These are phyloP conservation scores for Macquaria ambigua DNA, from an alignment of 2,113 vertebrate genomes.

Conservation along the genomic window DNA sequence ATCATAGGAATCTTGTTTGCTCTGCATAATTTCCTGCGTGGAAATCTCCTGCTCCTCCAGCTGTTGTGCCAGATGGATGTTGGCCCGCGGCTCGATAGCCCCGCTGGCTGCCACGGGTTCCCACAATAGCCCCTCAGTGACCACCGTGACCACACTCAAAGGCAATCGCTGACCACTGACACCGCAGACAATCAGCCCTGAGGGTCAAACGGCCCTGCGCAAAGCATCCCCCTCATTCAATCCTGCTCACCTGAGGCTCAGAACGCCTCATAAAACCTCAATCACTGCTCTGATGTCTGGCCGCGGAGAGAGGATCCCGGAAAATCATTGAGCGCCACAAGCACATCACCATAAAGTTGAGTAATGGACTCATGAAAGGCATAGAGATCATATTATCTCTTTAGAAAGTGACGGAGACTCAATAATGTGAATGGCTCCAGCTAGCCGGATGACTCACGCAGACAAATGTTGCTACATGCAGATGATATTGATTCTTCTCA, in stretches of 20 bases:
- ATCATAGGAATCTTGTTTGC: conserved; percentile 59
- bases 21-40: conserved; percentile 40
- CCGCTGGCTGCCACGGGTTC: conserved; percentile 67
- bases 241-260: conserved; percentile 76
- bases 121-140: conserved; percentile 69
- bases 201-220: conserved; percentile 75
- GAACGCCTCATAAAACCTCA: conserved; percentile 72
- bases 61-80: conserved; percentile 86
- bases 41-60: conserved; percentile 65
- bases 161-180: conserved; percentile 64
- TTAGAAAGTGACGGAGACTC: conserved; percentile 64
- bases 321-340: conserved; percentile 65
- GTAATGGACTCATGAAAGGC: conserved; percentile 75
- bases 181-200: conserved; percentile 59
- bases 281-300: conserved; percentile 73
- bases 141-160: conserved; percentile 74
- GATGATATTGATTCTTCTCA: conserved; percentile 61
- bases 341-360: conserved; percentile 73
- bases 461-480: conserved; percentile 67
- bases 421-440: conserved; percentile 65
- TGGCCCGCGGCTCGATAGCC: conserved; percentile 53
- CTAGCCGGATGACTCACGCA: conserved; percentile 38
- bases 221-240: conserved; percentile 61
- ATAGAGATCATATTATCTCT: conserved; percentile 57
- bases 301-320: conserved; percentile 30